Evolutionary conservation across 2,888 invertebrate genomes (phyloP), one percentile per base, ranked within the genome.

Genomic region (Catocala nupta): DNA sequence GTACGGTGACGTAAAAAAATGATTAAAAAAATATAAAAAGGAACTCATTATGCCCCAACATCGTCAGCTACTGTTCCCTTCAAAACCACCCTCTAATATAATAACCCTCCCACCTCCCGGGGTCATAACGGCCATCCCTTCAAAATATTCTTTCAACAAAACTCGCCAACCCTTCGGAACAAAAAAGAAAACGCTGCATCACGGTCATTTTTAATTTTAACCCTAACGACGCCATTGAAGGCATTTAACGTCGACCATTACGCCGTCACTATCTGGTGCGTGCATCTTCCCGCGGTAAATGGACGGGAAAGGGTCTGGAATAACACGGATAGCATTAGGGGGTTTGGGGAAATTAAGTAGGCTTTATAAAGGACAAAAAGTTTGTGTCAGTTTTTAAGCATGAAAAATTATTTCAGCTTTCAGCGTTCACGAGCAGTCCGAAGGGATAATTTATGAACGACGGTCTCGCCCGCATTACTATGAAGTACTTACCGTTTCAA

Each of bases 171-270:
- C 90, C 87, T 90, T 90, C 77, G 72, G 75, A 85, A 86, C 87
- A 91, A 92, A 93, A 93, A 93, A 90, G 92, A 93, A 93, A 92
- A 81, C 86, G 93, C 93, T 82, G 85, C 84, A 88, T 94, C 93
- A 93, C 91, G 90, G 87, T 86, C 91, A 86, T 91, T 92, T 93
- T 93, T 93, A 94, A 94, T 93, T 92, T 93, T 85, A 84, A 82
- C 88, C 89, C 89, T 90, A 93, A 93, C 92, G 92, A 92, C 86
- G 90, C 87, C 87, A 91, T 91, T 91, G 89, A 86, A 88, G 91
- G 89, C 84, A 88, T 91, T 91, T 88, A 89, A 81, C 87, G 87
- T 74, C 79, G 74, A 82, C 88, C 91, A 91, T 92, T 92, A 90
- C 82, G 82, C 81, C 75, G 78, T 87, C 79, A 87, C 89, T 92